These are phyloP conservation scores for Whitmania pigra DNA, from an alignment of 1,140 invertebrate species.

Conservation along the genomic window DNA sequence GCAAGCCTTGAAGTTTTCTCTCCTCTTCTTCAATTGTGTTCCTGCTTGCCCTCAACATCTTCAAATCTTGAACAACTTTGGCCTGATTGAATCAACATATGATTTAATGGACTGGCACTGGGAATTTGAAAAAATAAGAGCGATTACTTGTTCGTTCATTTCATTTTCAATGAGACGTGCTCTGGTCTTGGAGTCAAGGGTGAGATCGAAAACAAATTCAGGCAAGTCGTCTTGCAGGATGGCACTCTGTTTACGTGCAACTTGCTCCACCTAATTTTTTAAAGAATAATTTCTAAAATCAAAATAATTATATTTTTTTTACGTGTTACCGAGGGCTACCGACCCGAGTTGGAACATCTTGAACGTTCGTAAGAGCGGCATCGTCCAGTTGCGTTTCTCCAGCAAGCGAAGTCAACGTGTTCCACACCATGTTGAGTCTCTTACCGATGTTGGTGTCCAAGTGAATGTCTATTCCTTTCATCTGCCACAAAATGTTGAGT, in stretches of 20 bases:
- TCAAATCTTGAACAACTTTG: constrained; percentile 80
- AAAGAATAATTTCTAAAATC: background rate
- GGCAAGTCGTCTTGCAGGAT: constrained; percentile 46
- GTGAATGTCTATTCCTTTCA: constrained; percentile 96
- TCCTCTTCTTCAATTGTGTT: constrained; percentile 80
- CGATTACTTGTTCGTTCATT: constrained; percentile 65
- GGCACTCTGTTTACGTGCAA: constrained; percentile 5
- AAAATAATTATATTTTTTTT: background rate
- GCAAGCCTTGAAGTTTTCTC: constrained; percentile 72
- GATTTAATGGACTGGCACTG: background rate
- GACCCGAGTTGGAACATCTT: background rate
- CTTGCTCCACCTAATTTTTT: constrained; percentile 12
- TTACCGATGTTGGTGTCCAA: constrained; percentile 90
- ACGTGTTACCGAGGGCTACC: background rate
- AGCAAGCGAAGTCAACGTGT: constrained; percentile 85
- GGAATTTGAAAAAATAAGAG: background rate
- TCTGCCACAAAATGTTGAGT: constrained; percentile 92
- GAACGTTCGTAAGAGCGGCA: constrained; percentile 25
- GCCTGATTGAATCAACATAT: constrained; percentile 45
- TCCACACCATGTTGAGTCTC: constrained; percentile 76
- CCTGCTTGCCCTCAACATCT: constrained; percentile 74
- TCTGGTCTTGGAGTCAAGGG: constrained; percentile 70
- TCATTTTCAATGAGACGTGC: constrained; percentile 88
- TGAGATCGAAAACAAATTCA: constrained; percentile 70
- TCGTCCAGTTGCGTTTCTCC: constrained; percentile 32